Evolutionary conservation across 2,113 vertebrate genomes (phyloP).

Genomic region (Azemiops feae): DNA sequence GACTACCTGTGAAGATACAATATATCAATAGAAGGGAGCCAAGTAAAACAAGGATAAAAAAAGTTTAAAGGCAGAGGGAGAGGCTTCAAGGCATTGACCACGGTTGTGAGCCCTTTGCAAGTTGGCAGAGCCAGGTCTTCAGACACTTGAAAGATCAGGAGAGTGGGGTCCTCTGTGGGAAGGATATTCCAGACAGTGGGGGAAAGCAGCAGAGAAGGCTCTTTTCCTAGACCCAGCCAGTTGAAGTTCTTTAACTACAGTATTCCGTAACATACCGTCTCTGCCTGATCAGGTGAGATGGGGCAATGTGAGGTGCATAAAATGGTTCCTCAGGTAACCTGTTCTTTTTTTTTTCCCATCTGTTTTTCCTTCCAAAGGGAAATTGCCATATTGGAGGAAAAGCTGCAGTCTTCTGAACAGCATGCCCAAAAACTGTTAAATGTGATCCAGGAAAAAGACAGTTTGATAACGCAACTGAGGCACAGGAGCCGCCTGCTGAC

Average conservation of each 20-base stretch:
- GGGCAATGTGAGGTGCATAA: not conserved
- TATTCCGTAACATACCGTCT: not conserved
- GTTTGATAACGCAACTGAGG: constrained; percentile 66
- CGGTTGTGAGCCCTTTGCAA: not conserved
- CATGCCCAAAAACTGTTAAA: constrained; percentile 65
- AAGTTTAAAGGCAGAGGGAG: not conserved
- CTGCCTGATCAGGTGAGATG: not conserved
- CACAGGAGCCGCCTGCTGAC: constrained; percentile 74
- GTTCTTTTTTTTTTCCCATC: not conserved
- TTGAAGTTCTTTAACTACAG: not conserved
- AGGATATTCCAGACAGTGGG: not conserved
- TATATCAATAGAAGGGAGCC: not conserved
- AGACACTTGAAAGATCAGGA: not conserved
- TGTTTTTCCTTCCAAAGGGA: constrained; percentile 60
- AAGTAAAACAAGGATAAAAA: not conserved
- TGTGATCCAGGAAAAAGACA: constrained; percentile 68
- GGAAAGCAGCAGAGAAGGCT: not conserved
- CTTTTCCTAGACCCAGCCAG: not conserved
- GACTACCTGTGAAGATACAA: not conserved
- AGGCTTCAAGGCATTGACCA: not conserved
- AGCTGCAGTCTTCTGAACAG: constrained; percentile 71
- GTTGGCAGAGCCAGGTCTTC: not conserved
- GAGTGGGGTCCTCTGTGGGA: not conserved
- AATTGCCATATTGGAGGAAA: constrained; percentile 68
- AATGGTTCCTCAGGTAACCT: not conserved